Evolutionary conservation across 1,140 invertebrate genomes (phyloP), one percentile per base, ranked within the genome.

Genomic region (Muscidifurax raptorellus): DNA sequence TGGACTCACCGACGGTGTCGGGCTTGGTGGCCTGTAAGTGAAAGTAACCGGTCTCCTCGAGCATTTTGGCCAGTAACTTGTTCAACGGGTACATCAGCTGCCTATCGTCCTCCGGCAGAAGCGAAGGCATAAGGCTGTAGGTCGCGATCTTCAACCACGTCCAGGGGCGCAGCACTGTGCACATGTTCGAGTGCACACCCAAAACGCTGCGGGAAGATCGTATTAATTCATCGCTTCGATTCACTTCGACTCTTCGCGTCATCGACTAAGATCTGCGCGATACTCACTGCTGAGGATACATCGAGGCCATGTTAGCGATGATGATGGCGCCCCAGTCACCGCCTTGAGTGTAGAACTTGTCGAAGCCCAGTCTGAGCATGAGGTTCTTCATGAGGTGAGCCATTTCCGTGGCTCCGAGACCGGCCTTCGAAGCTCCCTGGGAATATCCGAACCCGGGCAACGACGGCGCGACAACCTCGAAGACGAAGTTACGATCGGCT

Each of bases 11-110:
- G 81, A 98, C 93, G 22, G 98, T 99, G 89, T 99, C 97, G 13
- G 98, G 98, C 91, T 98, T 98, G 0, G 97, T 97, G 1, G 96
- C 94, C 92, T 99, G 98, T 40, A 98, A 90, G 89, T 98, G 96
- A 27, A 96, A 88, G 88, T 98, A 98, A 13, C 97, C 98, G 71
- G 91, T 90, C 91, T 98, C 97, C 87, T 95, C 92, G 0, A 97
- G 13, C 0, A 96, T 2, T 74, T 78, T 82, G 1, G 71, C 66
- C 7, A 94, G 93, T 0, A 94, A 84, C 13, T 94, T 86, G 0
- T 88, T 89, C 3, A 96, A 32, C 0, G 96, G 96, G 89, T 95
- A 96, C 86, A 96, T 92, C 88, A 92, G 95, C 5, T 94, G 88
- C 3, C 92, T 87, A 64, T 95, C 90, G 86, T 94, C 90, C 1